Conservation (phyloP, 1,140 invertebrate species). For the Harlomillsia oculata region DNA sequence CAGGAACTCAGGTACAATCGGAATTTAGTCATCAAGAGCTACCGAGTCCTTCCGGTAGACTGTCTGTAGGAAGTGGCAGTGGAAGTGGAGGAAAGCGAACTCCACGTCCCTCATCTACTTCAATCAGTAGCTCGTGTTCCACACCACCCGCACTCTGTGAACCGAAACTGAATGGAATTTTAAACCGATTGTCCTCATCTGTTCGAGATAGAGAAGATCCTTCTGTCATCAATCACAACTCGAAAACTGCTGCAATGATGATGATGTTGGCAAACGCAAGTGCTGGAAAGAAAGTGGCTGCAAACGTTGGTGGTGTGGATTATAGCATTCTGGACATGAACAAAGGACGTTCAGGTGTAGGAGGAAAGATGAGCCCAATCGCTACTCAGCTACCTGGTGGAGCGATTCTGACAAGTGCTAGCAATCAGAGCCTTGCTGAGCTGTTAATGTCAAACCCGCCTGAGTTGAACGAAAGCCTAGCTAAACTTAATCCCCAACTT, state of each 20-base stretch:
- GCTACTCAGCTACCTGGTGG: conserved; percentile 32
- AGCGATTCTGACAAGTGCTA: conserved; percentile 28
- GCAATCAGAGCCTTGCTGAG: conserved; percentile 29
- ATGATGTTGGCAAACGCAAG: conserved; percentile 22
- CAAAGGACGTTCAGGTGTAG: conserved; percentile 1
- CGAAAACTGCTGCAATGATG: conserved; percentile 12
- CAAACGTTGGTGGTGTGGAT: not conserved
- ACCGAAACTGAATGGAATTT: conserved; percentile 25
- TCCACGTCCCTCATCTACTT: conserved; percentile 18
- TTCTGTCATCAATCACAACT: not conserved
- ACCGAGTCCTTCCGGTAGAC: conserved; percentile 11
- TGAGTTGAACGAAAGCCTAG: conserved; percentile 30
- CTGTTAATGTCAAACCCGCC: conserved; percentile 30
- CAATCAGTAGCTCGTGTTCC: conserved; percentile 28
- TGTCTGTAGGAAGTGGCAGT: conserved; percentile 21
- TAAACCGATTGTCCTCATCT: conserved; percentile 9
- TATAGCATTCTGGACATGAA: conserved; percentile 10
- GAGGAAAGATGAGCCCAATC: conserved; percentile 23
- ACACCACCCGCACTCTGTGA: conserved; percentile 20
- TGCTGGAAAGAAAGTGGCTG: not conserved
- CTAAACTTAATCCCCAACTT: conserved; percentile 32
- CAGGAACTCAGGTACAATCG: conserved; percentile 1
- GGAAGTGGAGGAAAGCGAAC: conserved; percentile 18
- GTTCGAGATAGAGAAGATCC: not conserved
- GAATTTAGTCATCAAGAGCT: conserved; percentile 26